Evolutionary conservation across 2,797 vertebrate genomes (phyloP).

Genomic region (Eospalax fontanierii): DNA sequence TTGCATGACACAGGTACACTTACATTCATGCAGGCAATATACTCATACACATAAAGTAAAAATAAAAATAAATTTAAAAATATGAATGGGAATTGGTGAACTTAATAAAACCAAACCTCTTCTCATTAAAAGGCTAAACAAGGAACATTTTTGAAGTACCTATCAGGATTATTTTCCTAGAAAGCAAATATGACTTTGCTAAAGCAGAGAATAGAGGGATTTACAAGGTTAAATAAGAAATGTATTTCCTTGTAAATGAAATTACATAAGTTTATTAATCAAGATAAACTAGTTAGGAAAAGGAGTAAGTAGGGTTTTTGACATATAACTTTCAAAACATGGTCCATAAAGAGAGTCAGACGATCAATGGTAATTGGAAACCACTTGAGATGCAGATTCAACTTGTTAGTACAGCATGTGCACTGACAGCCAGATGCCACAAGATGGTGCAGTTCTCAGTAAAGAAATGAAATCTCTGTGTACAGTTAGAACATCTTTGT

Average conservation of each 20-base stretch:
- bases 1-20: no score
- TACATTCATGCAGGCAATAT: no score
- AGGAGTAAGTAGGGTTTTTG: not conserved
- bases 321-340: constrained; percentile 4
- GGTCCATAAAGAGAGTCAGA: not conserved
- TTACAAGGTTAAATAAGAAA: not conserved
- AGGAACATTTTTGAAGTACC: constrained; percentile 2
- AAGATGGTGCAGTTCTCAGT: constrained; percentile 64
- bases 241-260: constrained; percentile 47
- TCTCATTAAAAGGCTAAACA: not conserved
- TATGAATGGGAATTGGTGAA: not conserved
- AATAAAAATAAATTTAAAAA: no score
- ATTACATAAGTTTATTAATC: not conserved
- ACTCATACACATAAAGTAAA: no score
- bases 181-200: not conserved
- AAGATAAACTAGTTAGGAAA: not conserved
- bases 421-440: constrained; percentile 36
- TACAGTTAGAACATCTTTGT: not conserved
- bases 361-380: not conserved
- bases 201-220: not conserved
- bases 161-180: not conserved
- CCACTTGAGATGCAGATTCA: not conserved
- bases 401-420: not conserved
- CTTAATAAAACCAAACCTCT: not conserved
- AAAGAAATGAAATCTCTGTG: not conserved